Percentiles rank a stretch among this genome's conserved stretches.
Evolutionary conservation across 2,797 vertebrate species (phyloP).

Genomic region (Acomys russatus): DNA sequence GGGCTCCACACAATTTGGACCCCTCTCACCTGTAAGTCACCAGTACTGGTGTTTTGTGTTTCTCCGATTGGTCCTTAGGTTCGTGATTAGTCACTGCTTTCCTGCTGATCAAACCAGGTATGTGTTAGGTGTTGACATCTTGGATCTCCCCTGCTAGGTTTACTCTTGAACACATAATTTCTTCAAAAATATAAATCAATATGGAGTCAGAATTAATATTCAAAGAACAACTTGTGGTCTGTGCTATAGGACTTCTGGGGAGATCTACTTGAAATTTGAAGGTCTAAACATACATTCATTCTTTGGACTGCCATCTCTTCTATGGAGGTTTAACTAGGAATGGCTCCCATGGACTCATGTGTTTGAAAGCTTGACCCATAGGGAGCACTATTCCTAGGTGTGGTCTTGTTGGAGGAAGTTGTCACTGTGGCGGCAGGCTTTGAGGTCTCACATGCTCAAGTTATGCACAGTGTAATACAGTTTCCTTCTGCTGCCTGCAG

Average conservation of each 20-base stretch:
- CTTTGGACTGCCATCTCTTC: not conserved
- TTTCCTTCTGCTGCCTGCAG: not conserved
- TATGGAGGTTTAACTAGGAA: not conserved
- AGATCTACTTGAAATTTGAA: constrained; percentile 4
- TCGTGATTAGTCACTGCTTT: too few species aligned
- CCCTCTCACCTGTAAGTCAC: too few species aligned
- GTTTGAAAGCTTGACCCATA: not conserved
- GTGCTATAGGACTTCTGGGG: not conserved
- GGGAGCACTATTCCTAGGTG: not conserved
- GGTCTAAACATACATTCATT: not conserved
- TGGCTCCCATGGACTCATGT: not conserved
- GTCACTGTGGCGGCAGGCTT: not conserved
- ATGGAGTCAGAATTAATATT: not conserved
- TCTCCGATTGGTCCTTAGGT: too few species aligned
- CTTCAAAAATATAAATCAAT: not conserved
- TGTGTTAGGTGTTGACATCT: too few species aligned
- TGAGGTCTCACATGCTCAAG: not conserved
- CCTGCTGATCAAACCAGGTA: too few species aligned
- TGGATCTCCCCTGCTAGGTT: too few species aligned
- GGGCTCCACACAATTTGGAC: too few species aligned
- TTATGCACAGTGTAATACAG: not conserved
- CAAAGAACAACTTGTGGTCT: not conserved
- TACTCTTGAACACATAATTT: not conserved
- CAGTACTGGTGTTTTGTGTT: too few species aligned
- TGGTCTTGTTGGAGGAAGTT: not conserved